Percentiles rank a stretch among this genome's conserved stretches.
phyloP scores from a whole-genome alignment of 1,140 invertebrate genomes.

The Littorina saxatilis region DNA sequence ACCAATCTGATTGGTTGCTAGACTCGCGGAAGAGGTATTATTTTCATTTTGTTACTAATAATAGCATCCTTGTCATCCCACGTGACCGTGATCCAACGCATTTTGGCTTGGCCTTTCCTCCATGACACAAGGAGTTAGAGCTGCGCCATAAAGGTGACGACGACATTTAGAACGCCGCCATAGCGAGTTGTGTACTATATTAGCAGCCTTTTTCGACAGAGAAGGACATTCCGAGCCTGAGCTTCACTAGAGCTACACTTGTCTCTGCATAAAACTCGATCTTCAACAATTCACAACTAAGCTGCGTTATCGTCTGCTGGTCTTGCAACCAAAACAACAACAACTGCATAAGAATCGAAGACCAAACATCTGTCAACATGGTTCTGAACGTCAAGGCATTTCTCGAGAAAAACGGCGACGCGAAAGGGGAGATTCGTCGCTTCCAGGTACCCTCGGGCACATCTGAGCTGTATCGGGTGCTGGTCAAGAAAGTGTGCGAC shows the following conservation, averaged over 20 bases:
- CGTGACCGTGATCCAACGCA: conserved; percentile 18
- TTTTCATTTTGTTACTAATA: conserved; percentile 19
- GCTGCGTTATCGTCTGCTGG: no score
- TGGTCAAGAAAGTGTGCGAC: conserved; percentile 60
- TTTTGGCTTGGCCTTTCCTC: neutral
- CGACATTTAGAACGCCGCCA: neutral
- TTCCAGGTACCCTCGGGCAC: conserved; percentile 61
- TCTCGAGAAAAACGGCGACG: conserved; percentile 55
- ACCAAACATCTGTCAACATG: conserved; percentile 44
- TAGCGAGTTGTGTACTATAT: neutral
- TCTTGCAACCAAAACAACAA: no score
- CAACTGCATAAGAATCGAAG: no score
- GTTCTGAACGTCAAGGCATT: conserved; percentile 66
- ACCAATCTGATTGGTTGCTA: neutral
- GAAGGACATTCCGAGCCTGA: conserved; percentile 23
- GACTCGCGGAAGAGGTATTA: neutral
- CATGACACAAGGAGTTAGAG: neutral
- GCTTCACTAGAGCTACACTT: no score
- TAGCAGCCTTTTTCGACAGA: conserved; percentile 41
- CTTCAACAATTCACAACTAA: no score
- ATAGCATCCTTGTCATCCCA: conserved; percentile 10
- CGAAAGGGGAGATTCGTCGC: conserved; percentile 62
- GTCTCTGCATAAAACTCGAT: no score
- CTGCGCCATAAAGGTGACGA: conserved; percentile 3
- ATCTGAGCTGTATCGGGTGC: conserved; percentile 56